Conservation (phyloP, 23 tunicate genomes). For the Aplidium turbinatum region DNA sequence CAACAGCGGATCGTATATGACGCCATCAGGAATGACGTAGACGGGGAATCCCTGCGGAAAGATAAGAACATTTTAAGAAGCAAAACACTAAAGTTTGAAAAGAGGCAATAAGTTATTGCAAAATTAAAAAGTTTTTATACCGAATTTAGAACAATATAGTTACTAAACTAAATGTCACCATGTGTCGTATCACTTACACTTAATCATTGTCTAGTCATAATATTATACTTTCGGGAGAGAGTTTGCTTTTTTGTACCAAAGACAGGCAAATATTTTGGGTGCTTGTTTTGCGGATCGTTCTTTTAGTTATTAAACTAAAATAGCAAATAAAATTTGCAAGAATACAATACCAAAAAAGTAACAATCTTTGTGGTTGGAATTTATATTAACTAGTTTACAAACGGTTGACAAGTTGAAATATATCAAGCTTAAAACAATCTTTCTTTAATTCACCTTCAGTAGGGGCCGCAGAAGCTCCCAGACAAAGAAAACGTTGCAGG, state of each 20-base stretch:
- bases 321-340: neutral
- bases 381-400: neutral
- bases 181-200: no score
- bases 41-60: conserved; percentile 61
- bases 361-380: neutral
- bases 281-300: no score
- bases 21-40: conserved; percentile 84
- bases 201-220: no score
- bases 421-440: neutral
- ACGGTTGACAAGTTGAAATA: neutral
- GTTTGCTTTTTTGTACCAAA: no score
- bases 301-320: neutral
- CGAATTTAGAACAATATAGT: no score
- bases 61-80: no score
- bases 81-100: neutral
- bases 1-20: conserved; percentile 83
- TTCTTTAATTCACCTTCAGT: conserved; percentile 81
- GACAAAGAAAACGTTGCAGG: conserved; percentile 90
- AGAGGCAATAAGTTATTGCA: no score
- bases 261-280: no score
- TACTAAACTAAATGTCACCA: no score
- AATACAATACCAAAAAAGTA: neutral
- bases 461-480: conserved; percentile 93
- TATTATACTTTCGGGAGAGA: no score
- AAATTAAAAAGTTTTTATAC: no score